Evolutionary conservation across 2,888 invertebrate species (phyloP).

Genomic region (Ennomos erosarius): DNA sequence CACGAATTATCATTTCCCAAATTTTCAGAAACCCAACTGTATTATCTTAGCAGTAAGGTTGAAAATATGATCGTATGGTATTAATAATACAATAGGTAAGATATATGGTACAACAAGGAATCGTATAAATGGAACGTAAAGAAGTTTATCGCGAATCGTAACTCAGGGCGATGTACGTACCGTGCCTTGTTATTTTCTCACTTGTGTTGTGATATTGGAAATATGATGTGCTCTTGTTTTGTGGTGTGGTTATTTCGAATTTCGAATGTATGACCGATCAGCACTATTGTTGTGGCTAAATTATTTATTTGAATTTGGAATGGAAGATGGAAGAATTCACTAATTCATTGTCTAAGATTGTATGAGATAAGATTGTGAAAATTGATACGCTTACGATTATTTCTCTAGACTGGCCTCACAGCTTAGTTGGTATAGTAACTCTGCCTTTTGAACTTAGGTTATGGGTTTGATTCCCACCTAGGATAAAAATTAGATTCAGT

Average conservation of each 20-base stretch:
- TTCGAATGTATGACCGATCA: neutral
- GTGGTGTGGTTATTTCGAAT: conserved; percentile 10
- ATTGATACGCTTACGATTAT: no score
- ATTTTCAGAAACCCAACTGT: conserved; percentile 23
- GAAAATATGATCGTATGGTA: conserved; percentile 17
- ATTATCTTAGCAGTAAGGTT: conserved; percentile 21
- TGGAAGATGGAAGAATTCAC: no score
- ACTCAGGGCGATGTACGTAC: conserved; percentile 32
- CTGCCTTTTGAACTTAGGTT: no score
- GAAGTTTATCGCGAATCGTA: conserved; percentile 44
- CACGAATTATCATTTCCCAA: conserved; percentile 24
- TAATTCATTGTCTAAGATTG: no score
- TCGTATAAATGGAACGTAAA: conserved; percentile 46
- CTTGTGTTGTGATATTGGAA: conserved; percentile 26
- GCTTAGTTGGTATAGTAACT: no score
- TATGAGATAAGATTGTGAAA: no score
- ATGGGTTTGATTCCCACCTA: no score
- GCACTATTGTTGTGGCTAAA: no score
- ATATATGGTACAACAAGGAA: conserved; percentile 36
- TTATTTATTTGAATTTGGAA: no score
- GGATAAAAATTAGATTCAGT: no score
- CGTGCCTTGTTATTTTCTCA: conserved; percentile 27
- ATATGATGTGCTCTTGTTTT: conserved; percentile 14
- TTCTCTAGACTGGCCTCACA: no score
- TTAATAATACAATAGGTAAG: conserved; percentile 35